Conservation (phyloP, 2,797 vertebrate species). For the Myiotriccus ornatus region DNA sequence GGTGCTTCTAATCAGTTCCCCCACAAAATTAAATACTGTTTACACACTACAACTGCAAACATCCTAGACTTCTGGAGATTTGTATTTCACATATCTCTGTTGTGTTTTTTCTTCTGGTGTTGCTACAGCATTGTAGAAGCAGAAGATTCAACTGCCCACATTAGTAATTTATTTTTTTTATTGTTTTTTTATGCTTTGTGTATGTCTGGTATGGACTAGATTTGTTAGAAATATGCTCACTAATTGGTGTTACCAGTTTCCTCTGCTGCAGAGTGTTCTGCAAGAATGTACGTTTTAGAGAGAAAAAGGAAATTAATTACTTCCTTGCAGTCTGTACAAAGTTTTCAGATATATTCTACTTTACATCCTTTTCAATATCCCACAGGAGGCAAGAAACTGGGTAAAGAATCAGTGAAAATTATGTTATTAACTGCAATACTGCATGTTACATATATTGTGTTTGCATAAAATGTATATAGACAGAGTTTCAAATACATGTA, state of each 20-base stretch:
- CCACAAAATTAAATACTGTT: constrained; percentile 15
- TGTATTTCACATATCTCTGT: background rate
- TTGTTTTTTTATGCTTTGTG: background rate
- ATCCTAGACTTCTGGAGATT: constrained; percentile 5
- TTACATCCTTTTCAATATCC: background rate
- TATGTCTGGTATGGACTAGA: background rate
- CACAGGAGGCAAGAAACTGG: background rate
- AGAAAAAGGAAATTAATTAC: background rate
- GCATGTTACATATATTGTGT: background rate
- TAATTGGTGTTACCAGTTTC: background rate
- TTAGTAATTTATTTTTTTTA: background rate
- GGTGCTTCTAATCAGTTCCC: constrained; percentile 40
- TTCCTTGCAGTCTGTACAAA: background rate
- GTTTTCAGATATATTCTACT: background rate
- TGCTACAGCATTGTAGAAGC: background rate
- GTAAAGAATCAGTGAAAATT: background rate
- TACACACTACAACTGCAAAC: background rate
- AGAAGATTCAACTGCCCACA: background rate
- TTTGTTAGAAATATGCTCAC: background rate
- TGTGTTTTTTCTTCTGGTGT: background rate
- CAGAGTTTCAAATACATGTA: background rate
- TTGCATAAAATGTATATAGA: background rate
- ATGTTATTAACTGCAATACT: background rate
- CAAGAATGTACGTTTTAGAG: background rate
- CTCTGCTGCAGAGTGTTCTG: background rate